phyloP scores from a whole-genome alignment of 2,888 invertebrate genomes.

The Xanthia icteritia region DNA sequence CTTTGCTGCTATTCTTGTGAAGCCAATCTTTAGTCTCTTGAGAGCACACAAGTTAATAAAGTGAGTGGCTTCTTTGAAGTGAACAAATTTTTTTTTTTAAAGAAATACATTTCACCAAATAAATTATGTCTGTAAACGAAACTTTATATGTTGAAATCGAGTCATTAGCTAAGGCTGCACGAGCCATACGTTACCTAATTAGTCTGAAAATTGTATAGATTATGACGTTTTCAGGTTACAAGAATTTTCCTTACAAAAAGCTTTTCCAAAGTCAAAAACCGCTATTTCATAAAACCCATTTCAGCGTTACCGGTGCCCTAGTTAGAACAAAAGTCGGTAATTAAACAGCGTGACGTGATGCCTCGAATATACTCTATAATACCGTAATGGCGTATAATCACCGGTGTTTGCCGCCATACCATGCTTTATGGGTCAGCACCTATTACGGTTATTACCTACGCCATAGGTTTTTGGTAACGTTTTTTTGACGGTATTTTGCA shows the following conservation, averaged over 20 bases:
- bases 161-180: too few relatives aligned
- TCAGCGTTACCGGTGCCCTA: conserved; percentile 23
- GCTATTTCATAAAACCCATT: conserved; percentile 18
- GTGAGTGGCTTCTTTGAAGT: neutral
- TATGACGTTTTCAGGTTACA: neutral
- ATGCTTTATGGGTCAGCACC: conserved; percentile 63
- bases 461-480: conserved; percentile 40
- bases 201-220: too few relatives aligned
- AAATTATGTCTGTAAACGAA: neutral
- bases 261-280: neutral
- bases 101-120: neutral
- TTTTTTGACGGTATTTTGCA: conserved; percentile 44
- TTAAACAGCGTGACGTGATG: conserved; percentile 74
- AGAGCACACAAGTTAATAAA: neutral
- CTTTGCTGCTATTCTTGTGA: neutral
- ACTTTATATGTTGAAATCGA: neutral
- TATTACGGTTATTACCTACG: conserved; percentile 56
- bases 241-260: neutral
- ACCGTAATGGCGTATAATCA: conserved; percentile 68
- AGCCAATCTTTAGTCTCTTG: neutral
- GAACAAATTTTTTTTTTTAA: too few relatives aligned
- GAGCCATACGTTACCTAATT: neutral
- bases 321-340: conserved; percentile 65
- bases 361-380: conserved; percentile 60
- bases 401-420: conserved; percentile 60